Evolutionary conservation across 2,888 invertebrate species (phyloP), one percentile per base, ranked within the genome.

Genomic region (Athetis lepigone): DNA sequence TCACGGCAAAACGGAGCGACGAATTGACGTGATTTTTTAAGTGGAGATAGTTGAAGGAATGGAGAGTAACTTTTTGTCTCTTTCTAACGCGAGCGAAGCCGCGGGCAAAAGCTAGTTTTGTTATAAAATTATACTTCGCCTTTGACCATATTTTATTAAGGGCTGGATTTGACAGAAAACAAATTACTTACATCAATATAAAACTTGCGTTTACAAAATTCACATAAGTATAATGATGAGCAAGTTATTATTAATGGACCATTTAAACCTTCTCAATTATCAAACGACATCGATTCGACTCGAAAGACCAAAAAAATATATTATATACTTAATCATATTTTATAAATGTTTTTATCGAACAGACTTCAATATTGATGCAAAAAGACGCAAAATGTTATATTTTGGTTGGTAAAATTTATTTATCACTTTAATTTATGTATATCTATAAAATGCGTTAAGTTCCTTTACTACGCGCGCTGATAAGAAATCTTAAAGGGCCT

Each of bases 241-340:
- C 3, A 18, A 23, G 33, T 54, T 33, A 42, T 18, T 13, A 13
- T 37, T 29, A 23, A 27, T 11, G 11, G 23, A 21, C 4, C 27
- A 43, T 36, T 49, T 13, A 25, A 36, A 11, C 16, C 25, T 25
- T 13, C 36, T n/a, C n/a, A 11, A 16, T 25, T 23, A 16, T 9
- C 21, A 58, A n/a, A 11, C 8, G 1, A 13, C 6, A 49, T 61
- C 36, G n/a, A n/a, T n/a, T n/a, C 54, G 54, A 1, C 51, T 55
- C 50, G 23, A 60, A 66, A 47, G 60, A 59, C 65, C 51, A 47
- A 40, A 52, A 42, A 0, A 25, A 62, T 19, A 11, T 33, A 6
- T 13, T 40, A 37, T n/a, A 4, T 9, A 25, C 8, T 9, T 18
- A 4, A 25, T 23, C n/a, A n/a, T n/a, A n/a, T n/a, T n/a, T n/a